Evolutionary conservation across 2,888 invertebrate genomes (phyloP), one percentile per base, ranked within the genome.

Genomic region (Toxonevra muliebris): DNA sequence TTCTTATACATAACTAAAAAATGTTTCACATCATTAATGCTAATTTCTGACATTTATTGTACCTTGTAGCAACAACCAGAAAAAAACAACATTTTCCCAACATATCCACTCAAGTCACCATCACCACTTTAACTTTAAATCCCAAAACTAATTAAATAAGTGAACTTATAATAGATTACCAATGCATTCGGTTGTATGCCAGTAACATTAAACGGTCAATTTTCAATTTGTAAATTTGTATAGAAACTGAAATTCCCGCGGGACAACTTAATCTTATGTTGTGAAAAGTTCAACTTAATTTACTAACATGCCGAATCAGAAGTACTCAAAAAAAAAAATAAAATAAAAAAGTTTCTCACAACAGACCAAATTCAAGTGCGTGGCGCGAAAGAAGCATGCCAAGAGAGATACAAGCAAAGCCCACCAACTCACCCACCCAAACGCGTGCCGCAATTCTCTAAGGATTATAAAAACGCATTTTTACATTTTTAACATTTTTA

Each of bases 181-280:
- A 10, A 30, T 20, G 11, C 30, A n/a, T 48, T 53, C 15, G 53
- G 42, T 20, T 42, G 42, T 7, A 45, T n/a, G 15, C 17, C 42
- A 52, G 61, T 65, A 73, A 75, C 79, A 82, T 84, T 82, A 83
- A 80, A 79, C 80, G 82, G 81, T 80, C 79, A 79, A 82, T 82
- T 82, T 83, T 78, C 77, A 79, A 79, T 77, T 81, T 77, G 30
- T 66, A 61, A 30, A 30, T 30, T 30, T 30, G 30, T 30, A 30
- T 30, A 30, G 30, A 30, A 30, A 30, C 30, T 4, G 30, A 61
- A 30, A 20, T 60, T 74, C 79, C 74, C 79, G 50, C 60, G 76
- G 77, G 81, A 79, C 81, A 80, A 75, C 79, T 81, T 79, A 77
- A 80, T 75, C 80, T 77, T 70, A 75, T 81, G 79, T 75, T 75